Conservation (phyloP, 1,140 invertebrate genomes). For the Paralvinella palmiformis region DNA sequence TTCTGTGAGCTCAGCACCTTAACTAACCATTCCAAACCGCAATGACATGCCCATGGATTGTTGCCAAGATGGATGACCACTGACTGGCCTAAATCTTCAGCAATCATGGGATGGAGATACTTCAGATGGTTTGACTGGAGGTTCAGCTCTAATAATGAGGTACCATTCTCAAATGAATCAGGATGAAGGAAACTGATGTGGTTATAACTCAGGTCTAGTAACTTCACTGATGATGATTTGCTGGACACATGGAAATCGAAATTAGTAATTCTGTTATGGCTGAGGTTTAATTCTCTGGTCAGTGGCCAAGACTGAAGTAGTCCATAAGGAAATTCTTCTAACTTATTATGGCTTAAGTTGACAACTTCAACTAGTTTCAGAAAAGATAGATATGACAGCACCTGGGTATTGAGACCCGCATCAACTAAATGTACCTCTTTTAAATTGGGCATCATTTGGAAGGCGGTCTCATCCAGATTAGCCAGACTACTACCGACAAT, state of each 20-base stretch:
- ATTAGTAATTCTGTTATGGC: too few species aligned
- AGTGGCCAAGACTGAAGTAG: too few species aligned
- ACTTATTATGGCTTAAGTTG: too few species aligned
- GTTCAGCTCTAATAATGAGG: background rate
- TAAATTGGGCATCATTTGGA: too few species aligned
- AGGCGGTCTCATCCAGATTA: too few species aligned
- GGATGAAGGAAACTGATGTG: background rate
- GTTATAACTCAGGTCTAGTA: conserved; percentile 4
- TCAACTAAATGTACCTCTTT: too few species aligned
- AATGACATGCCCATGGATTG: conserved; percentile 13
- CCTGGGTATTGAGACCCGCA: too few species aligned
- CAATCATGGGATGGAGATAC: background rate
- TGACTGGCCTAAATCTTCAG: background rate
- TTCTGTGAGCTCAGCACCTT: background rate
- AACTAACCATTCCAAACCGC: conserved; percentile 1
- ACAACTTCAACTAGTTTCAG: too few species aligned
- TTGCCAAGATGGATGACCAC: background rate
- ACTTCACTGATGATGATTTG: background rate
- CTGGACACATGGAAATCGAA: background rate
- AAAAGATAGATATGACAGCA: too few species aligned
- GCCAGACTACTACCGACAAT: too few species aligned
- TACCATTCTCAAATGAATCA: background rate
- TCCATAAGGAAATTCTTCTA: too few species aligned
- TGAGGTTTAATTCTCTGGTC: too few species aligned
- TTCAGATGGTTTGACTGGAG: background rate